Percentiles rank a stretch among this genome's conserved stretches.
Evolutionary conservation across 2,113 vertebrate species (phyloP).

Genomic region (Phoenicopterus ruber): DNA sequence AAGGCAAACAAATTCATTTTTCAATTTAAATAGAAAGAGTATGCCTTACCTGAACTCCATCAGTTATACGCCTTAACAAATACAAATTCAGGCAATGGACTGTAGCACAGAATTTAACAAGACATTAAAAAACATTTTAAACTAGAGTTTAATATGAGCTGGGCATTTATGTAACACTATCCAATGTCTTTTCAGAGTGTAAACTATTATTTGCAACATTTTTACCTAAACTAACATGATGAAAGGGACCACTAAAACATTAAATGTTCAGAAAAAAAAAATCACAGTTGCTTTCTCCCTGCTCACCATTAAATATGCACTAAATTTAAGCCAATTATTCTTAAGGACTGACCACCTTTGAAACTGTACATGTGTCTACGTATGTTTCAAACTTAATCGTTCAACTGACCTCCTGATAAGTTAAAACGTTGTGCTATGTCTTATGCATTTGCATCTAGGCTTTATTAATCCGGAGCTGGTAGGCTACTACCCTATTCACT

Average conservation of each 20-base stretch:
- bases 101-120: background rate
- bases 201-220: background rate
- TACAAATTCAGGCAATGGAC: background rate
- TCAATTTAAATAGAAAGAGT: background rate
- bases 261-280: background rate
- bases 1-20: background rate
- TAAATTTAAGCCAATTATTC: background rate
- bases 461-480: background rate
- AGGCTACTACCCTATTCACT: background rate
- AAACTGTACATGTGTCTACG: rapidly evolving
- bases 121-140: background rate
- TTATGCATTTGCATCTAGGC: background rate
- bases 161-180: background rate
- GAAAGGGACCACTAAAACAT: background rate
- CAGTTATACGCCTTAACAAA: background rate
- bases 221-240: background rate
- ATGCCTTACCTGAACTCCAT: background rate
- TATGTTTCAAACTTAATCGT: background rate
- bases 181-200: background rate
- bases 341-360: background rate
- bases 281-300: background rate
- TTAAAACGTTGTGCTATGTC: background rate
- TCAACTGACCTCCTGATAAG: background rate
- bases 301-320: background rate
- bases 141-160: background rate